A percentile compares a stretch with the other conserved stretches of the same genome.
Evolutionary conservation across 2,797 vertebrate genomes (phyloP).

Genomic region (Delichon dasypus): DNA sequence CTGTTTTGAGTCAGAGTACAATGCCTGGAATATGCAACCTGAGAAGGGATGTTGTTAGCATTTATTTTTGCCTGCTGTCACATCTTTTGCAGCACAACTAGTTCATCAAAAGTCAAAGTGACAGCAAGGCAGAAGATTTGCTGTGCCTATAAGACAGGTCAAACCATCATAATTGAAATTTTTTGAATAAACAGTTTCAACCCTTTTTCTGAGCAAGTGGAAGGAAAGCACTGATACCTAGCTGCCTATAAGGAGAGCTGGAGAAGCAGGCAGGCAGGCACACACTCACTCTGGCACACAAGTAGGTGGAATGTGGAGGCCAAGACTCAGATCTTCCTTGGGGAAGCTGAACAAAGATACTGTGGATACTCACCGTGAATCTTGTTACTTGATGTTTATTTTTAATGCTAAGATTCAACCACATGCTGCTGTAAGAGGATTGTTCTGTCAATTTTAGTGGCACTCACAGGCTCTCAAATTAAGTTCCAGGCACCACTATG

Average conservation of each 20-base stretch:
- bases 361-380: background rate
- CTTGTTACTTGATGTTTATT: background rate
- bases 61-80: background rate
- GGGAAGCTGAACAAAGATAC: background rate
- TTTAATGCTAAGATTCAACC: constrained; percentile 3
- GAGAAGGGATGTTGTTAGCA: background rate
- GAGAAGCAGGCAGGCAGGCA: background rate
- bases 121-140: background rate
- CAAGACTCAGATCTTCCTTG: background rate
- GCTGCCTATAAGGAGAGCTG: background rate
- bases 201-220: background rate
- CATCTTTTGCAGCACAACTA: background rate
- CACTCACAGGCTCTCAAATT: background rate
- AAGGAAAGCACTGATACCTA: background rate
- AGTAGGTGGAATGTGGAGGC: background rate
- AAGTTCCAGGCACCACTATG: background rate
- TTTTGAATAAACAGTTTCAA: background rate
- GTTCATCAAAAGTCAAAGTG: background rate
- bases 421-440: background rate
- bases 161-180: background rate
- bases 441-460: background rate
- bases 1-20: background rate
- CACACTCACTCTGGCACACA: accelerated
- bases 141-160: background rate
- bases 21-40: accelerated